Evolutionary conservation across 2,888 invertebrate genomes (phyloP).

Genomic region (Clusia tigrina): DNA sequence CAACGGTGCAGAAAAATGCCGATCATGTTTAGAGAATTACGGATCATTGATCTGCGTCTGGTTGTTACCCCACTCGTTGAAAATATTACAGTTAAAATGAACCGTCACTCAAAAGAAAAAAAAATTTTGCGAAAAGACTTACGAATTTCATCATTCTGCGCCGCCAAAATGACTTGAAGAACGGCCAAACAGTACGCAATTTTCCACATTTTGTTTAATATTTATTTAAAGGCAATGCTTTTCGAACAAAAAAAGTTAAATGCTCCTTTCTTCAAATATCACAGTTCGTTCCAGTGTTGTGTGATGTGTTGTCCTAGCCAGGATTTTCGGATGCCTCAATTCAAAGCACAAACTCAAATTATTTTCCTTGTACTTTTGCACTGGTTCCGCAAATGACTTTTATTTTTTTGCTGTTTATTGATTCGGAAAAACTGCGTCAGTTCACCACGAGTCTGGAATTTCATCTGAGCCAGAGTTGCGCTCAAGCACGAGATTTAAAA

Average conservation of each 20-base stretch:
- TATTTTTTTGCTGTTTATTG: conserved; percentile 2
- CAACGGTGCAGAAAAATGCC: too few species aligned
- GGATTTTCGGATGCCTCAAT: too few species aligned
- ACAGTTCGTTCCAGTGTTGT: too few species aligned
- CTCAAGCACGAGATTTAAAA: conserved; percentile 45
- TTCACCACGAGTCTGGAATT: conserved; percentile 38
- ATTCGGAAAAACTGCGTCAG: conserved; percentile 29
- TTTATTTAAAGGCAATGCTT: too few species aligned
- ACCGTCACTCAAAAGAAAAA: not conserved
- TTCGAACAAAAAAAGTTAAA: too few species aligned
- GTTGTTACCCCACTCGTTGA: too few species aligned
- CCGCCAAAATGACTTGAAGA: conserved; percentile 43
- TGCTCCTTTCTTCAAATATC: conserved; percentile 26
- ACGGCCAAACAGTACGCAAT: conserved; percentile 40
- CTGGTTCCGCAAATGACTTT: not conserved
- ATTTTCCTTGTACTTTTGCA: too few species aligned
- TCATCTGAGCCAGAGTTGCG: conserved; percentile 41
- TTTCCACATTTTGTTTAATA: conserved; percentile 45
- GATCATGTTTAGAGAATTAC: too few species aligned
- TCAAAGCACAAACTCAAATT: too few species aligned
- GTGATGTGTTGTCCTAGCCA: too few species aligned
- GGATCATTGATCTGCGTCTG: too few species aligned
- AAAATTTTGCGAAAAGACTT: conserved; percentile 43
- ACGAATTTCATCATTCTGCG: conserved; percentile 45
- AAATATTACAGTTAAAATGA: too few species aligned